phyloP scores from a whole-genome alignment of 2,888 invertebrate genomes.

The Papilio gigon region DNA sequence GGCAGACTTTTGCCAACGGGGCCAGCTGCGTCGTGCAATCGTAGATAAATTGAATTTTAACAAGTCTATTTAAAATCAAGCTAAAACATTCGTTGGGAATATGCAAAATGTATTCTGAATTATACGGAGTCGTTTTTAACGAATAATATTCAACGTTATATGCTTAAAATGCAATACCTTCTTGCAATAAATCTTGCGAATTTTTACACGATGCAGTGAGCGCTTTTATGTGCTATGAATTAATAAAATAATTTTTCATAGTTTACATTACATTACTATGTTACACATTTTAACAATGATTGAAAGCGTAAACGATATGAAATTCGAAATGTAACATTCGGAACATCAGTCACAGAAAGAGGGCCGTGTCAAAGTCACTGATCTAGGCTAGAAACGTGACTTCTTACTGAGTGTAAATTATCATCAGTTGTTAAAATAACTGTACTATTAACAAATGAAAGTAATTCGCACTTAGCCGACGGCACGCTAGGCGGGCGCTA shows the following conservation, averaged over 20 bases:
- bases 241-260: constrained; percentile 30
- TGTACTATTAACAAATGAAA: constrained; percentile 35
- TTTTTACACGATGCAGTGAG: constrained; percentile 36
- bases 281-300: not conserved
- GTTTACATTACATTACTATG: constrained; percentile 18
- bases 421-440: constrained; percentile 15
- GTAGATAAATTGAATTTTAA: constrained; percentile 43
- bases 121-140: constrained; percentile 32
- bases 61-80: constrained; percentile 39
- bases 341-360: not conserved
- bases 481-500: constrained; percentile 45
- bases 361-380: not conserved
- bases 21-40: constrained; percentile 44
- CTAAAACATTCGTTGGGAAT: constrained; percentile 32
- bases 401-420: not conserved
- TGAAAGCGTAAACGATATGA: not conserved
- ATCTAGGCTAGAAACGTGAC: constrained; percentile 3
- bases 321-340: not conserved
- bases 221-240: constrained; percentile 36
- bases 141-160: constrained; percentile 41
- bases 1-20: constrained; percentile 42
- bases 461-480: constrained; percentile 35
- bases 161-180: constrained; percentile 40
- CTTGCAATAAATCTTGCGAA: constrained; percentile 39
- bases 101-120: constrained; percentile 34